phyloP scores from a whole-genome alignment of 2,113 vertebrate species.

The Gallinago undulata region DNA sequence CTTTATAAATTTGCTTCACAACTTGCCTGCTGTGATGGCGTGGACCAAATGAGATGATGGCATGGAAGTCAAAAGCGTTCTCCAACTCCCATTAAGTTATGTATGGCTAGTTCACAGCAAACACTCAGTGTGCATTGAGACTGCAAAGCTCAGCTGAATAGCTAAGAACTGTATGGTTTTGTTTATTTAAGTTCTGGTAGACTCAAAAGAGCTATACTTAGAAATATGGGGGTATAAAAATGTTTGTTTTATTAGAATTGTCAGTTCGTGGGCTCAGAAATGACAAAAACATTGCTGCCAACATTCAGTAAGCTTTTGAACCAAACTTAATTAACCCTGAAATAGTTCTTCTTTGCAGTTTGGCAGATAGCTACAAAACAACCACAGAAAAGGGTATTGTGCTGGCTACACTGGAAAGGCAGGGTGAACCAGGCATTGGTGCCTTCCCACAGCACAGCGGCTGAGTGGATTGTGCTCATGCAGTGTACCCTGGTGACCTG shows the following conservation, averaged over 20 bases:
- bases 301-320: neutral
- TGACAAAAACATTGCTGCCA: neutral
- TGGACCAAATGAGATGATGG: neutral
- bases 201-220: neutral
- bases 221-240: neutral
- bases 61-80: neutral
- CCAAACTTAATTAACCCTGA: neutral
- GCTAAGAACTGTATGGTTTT: neutral
- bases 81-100: neutral
- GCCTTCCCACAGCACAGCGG: neutral
- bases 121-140: neutral
- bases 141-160: neutral
- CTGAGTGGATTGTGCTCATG: rapidly evolving
- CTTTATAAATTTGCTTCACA: neutral
- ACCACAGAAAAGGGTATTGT: neutral
- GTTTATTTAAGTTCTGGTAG: neutral
- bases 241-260: neutral
- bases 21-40: neutral
- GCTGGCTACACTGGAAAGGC: neutral
- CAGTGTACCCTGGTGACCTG: neutral
- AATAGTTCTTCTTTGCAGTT: neutral
- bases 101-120: neutral
- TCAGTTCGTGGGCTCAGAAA: neutral
- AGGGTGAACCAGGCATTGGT: neutral
- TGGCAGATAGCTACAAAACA: neutral